Evolutionary conservation across 2,797 vertebrate species (phyloP).

Genomic region (Triplophysa bombifrons): DNA sequence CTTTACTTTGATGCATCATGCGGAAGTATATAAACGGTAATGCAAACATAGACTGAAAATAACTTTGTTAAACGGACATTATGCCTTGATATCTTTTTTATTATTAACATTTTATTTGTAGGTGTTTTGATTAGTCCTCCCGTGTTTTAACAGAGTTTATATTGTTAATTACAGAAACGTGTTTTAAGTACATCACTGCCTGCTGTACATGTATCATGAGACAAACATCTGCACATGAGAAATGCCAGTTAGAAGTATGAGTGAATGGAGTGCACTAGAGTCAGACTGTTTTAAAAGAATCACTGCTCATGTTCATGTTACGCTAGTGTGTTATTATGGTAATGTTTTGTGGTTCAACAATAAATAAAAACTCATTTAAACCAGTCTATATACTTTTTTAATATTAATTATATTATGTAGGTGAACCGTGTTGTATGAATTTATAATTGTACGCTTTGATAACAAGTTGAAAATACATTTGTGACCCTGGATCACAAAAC

Average conservation of each 20-base stretch:
- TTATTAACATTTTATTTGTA: neutral
- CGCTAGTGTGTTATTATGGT: slow-evolving; percentile 20
- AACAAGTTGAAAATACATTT: too few species aligned
- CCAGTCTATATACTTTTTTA: neutral
- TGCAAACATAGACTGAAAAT: neutral
- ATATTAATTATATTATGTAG: neutral
- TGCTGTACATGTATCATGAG: slow-evolving; percentile 46
- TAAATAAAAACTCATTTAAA: slow-evolving; percentile 41
- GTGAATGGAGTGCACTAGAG: slow-evolving; percentile 49
- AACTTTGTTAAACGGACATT: neutral
- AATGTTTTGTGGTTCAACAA: slow-evolving; percentile 45
- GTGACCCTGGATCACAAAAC: too few species aligned
- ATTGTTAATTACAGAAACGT: slow-evolving; percentile 25
- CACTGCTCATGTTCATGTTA: slow-evolving; percentile 41
- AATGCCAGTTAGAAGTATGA: slow-evolving; percentile 62
- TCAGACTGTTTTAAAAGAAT: slow-evolving; percentile 51
- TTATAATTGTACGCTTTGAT: too few species aligned
- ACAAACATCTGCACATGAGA: slow-evolving; percentile 42
- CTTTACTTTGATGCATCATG: slow-evolving; percentile 12
- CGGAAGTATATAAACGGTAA: slow-evolving; percentile 3
- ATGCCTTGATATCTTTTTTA: slow-evolving; percentile 22
- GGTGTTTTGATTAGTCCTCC: neutral
- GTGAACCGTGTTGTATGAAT: neutral
- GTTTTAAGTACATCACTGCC: slow-evolving; percentile 25
- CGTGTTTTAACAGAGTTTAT: slow-evolving; percentile 28